phyloP scores from a whole-genome alignment of 2,888 invertebrate genomes.

The Acronicta aceris region DNA sequence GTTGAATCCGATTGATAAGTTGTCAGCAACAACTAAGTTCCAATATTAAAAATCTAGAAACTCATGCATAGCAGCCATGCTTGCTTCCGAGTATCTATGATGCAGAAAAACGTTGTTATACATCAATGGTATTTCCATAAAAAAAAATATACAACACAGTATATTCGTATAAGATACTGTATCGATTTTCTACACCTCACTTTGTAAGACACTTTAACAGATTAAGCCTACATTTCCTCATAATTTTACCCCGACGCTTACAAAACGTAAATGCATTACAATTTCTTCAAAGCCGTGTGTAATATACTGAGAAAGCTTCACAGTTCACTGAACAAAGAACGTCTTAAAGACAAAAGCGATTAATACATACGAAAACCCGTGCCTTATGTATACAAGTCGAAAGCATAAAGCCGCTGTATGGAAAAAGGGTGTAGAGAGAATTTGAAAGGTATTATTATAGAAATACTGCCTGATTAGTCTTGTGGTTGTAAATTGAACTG shows the following conservation, averaged over 20 bases:
- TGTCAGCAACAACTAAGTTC: too few species aligned
- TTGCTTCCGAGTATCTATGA: too few species aligned
- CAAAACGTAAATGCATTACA: slow-evolving; percentile 38
- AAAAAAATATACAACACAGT: too few species aligned
- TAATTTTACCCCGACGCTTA: slow-evolving; percentile 19
- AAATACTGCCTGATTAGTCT: too few species aligned
- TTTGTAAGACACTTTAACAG: slow-evolving; percentile 4
- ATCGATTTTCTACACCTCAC: not conserved
- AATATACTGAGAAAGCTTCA: slow-evolving; percentile 29
- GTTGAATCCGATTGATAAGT: too few species aligned
- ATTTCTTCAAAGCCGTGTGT: slow-evolving; percentile 35
- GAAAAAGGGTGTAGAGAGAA: not conserved
- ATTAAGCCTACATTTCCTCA: slow-evolving; percentile 4
- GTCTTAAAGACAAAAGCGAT: slow-evolving; percentile 35
- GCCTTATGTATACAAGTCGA: not conserved
- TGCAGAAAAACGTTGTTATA: too few species aligned
- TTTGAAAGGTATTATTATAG: not conserved
- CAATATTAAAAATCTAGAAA: too few species aligned
- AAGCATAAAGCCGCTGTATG: not conserved
- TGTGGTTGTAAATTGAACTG: too few species aligned
- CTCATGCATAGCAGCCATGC: too few species aligned
- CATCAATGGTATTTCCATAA: too few species aligned
- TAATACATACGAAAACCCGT: slow-evolving; percentile 19
- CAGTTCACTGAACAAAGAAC: slow-evolving; percentile 34
- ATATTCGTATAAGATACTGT: too few species aligned